Conservation (phyloP, 2,113 vertebrate species). For the Eulemur macaco region DNA sequence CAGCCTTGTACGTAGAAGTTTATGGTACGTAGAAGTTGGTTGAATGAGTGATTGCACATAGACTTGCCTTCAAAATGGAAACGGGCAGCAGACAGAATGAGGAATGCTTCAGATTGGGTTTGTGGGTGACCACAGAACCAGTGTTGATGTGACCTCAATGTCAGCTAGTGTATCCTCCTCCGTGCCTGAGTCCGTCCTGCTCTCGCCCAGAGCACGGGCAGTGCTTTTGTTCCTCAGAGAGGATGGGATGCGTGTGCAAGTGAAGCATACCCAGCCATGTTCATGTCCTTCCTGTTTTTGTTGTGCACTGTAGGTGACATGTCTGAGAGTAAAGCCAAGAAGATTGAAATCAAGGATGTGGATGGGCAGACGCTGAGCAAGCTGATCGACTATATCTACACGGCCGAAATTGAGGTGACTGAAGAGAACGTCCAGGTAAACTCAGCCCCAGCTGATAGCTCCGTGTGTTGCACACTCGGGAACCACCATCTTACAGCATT, state of each 20-base stretch:
- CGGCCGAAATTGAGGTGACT: conserved; percentile 95
- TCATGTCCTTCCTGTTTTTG: conserved; percentile 32
- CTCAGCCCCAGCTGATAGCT: not conserved
- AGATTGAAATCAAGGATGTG: conserved; percentile 95
- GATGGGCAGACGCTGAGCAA: conserved; percentile 93
- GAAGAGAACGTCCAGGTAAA: conserved; percentile 97
- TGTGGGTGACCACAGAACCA: not conserved
- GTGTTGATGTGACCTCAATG: not conserved
- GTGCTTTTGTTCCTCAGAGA: not conserved
- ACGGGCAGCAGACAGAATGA: not conserved
- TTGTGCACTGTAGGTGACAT: conserved; percentile 90
- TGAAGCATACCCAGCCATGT: not conserved
- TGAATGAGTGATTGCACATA: not conserved
- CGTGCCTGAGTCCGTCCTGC: not conserved
- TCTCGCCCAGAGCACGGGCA: not conserved
- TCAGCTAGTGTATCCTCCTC: not conserved
- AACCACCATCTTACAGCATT: not conserved
- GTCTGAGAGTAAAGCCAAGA: conserved; percentile 96
- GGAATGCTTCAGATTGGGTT: not conserved
- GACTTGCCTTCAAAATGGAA: conserved; percentile 34
- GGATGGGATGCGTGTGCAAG: not conserved
- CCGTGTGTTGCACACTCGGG: not conserved
- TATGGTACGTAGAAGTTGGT: not conserved
- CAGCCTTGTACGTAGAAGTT: not conserved
- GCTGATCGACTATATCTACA: conserved; percentile 97